phyloP scores from a whole-genome alignment of 2,113 vertebrate genomes.

The Lucifuga dentata region DNA sequence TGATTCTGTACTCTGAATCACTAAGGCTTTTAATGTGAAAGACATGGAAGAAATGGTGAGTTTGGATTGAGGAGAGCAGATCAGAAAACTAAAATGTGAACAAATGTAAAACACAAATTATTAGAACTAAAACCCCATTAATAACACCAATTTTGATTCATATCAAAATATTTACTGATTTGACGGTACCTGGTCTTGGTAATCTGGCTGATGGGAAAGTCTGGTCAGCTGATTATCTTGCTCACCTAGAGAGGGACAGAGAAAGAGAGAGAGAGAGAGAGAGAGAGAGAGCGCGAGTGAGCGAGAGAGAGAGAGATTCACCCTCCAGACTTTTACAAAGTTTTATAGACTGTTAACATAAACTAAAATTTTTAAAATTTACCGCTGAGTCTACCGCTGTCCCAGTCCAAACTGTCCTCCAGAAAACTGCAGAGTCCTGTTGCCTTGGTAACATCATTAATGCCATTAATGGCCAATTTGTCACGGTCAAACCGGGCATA shows the following conservation, averaged over 20 bases:
- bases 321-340: too few relatives aligned
- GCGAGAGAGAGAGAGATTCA: too few relatives aligned
- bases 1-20: too few relatives aligned
- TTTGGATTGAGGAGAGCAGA: too few relatives aligned
- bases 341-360: neutral
- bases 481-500: slow-evolving; percentile 63
- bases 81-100: too few relatives aligned
- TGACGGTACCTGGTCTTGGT: slow-evolving; percentile 66
- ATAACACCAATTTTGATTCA: too few relatives aligned
- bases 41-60: too few relatives aligned
- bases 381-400: slow-evolving; percentile 62
- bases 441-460: slow-evolving; percentile 7
- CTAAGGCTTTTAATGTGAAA: too few relatives aligned
- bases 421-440: slow-evolving; percentile 71
- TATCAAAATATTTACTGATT: too few relatives aligned
- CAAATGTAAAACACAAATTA: too few relatives aligned
- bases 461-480: neutral
- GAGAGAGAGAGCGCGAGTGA: too few relatives aligned
- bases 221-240: slow-evolving; percentile 9
- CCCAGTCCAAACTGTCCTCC: slow-evolving; percentile 78
- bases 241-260: slow-evolving; percentile 23
- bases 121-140: too few relatives aligned
- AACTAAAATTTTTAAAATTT: neutral
- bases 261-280: neutral
- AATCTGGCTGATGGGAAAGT: slow-evolving; percentile 43